phyloP scores from a whole-genome alignment of 2,113 vertebrate species.

The Laticauda laticaudata region DNA sequence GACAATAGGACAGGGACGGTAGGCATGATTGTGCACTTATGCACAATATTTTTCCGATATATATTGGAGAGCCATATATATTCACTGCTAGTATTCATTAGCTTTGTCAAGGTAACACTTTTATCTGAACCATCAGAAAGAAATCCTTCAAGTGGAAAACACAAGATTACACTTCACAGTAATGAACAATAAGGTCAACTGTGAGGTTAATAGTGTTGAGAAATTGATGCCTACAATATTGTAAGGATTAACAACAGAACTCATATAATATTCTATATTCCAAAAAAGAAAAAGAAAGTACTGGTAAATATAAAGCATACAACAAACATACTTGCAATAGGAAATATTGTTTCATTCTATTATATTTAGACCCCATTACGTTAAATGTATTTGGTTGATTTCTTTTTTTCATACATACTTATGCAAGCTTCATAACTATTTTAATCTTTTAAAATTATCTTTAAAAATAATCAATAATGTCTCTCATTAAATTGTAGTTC shows the following conservation, averaged over 20 bases:
- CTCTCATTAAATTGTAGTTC: background rate
- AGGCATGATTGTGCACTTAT: no score
- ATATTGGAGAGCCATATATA: background rate
- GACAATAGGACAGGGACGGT: no score
- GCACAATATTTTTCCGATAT: background rate
- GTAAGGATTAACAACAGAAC: background rate
- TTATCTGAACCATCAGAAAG: background rate
- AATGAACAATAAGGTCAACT: background rate
- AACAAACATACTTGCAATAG: background rate
- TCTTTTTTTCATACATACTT: background rate
- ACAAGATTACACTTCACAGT: background rate
- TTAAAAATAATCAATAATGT: background rate
- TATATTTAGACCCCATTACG: background rate
- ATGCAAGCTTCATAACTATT: background rate
- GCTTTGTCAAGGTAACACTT: slow-evolving; percentile 9
- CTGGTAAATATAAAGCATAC: background rate
- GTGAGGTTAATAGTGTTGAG: background rate
- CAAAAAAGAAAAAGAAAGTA: background rate
- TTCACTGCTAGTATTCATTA: background rate
- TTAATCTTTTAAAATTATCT: background rate
- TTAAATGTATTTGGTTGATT: background rate
- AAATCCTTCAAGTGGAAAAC: slow-evolving; percentile 1
- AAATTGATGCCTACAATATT: background rate
- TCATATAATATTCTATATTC: background rate
- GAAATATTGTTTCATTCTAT: background rate